Evolutionary conservation across 2,888 invertebrate genomes (phyloP).

Genomic region (Leptura quadrifasciata): DNA sequence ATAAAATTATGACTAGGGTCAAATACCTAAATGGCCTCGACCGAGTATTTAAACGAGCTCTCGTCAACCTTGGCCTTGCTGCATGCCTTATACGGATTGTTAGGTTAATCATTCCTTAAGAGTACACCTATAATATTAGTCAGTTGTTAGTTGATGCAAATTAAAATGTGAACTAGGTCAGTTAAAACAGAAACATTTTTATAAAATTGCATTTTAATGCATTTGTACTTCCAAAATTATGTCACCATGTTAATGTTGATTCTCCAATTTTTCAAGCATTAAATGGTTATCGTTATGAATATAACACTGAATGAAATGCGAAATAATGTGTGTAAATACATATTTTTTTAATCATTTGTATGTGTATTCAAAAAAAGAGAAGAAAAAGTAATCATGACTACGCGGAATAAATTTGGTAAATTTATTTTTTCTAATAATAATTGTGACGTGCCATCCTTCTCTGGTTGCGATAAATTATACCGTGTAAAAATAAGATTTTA

Average conservation of each 20-base stretch:
- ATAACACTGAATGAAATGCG: background rate
- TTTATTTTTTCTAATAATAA: no score
- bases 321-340: no score
- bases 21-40: constrained; percentile 40
- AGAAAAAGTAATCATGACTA: no score
- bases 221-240: background rate
- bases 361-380: no score
- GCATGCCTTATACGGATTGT: constrained; percentile 24
- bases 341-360: no score
- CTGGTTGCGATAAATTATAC: no score
- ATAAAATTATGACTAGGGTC: constrained; percentile 21
- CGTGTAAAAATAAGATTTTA: no score
- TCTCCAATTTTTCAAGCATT: background rate
- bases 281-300: background rate
- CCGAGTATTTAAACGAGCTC: constrained; percentile 43
- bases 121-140: constrained; percentile 3
- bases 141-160: constrained; percentile 20
- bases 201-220: background rate
- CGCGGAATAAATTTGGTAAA: no score
- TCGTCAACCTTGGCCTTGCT: constrained; percentile 42
- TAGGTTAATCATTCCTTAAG: background rate
- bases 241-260: background rate
- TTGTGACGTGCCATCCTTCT: no score
- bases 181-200: constrained; percentile 17
- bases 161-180: constrained; percentile 24